Percentiles rank a stretch among this genome's conserved stretches.
Evolutionary conservation across 2,888 invertebrate species (phyloP).

Genomic region (Plagodis pulveraria): DNA sequence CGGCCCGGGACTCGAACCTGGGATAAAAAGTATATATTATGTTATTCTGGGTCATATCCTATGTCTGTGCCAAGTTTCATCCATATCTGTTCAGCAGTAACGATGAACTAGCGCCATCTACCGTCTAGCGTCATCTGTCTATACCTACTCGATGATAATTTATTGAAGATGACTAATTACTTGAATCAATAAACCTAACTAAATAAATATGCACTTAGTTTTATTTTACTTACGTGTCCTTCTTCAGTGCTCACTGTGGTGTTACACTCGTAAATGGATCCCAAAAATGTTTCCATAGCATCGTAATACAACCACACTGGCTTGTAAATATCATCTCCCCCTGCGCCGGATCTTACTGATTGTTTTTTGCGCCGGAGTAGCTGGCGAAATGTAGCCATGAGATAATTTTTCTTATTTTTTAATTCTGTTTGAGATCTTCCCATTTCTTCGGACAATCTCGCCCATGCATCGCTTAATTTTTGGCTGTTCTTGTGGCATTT

Average conservation of each 20-base stretch:
- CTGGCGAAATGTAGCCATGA: constrained; percentile 12
- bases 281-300: constrained; percentile 13
- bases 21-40: constrained; percentile 12
- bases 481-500: no score
- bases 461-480: no score
- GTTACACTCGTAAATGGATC: constrained; percentile 4
- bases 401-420: constrained; percentile 4
- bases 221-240: constrained; percentile 13
- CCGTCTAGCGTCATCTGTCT: constrained; percentile 15
- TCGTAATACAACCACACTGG: constrained; percentile 14
- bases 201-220: constrained; percentile 8
- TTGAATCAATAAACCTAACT: constrained; percentile 7
- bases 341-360: constrained; percentile 9
- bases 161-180: constrained; percentile 9
- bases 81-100: constrained; percentile 13
- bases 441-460: no score
- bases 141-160: constrained; percentile 14
- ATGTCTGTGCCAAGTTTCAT: constrained; percentile 13
- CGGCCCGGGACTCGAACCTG: constrained; percentile 1
- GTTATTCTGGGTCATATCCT: constrained; percentile 13
- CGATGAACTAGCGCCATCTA: constrained; percentile 11
- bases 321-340: constrained; percentile 14
- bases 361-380: constrained; percentile 6
- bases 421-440: neutral
- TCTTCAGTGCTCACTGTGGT: constrained; percentile 6